Evolutionary conservation across 2,797 vertebrate species (phyloP), one percentile per base, ranked within the genome.

Genomic region (Myotis pilosus): DNA sequence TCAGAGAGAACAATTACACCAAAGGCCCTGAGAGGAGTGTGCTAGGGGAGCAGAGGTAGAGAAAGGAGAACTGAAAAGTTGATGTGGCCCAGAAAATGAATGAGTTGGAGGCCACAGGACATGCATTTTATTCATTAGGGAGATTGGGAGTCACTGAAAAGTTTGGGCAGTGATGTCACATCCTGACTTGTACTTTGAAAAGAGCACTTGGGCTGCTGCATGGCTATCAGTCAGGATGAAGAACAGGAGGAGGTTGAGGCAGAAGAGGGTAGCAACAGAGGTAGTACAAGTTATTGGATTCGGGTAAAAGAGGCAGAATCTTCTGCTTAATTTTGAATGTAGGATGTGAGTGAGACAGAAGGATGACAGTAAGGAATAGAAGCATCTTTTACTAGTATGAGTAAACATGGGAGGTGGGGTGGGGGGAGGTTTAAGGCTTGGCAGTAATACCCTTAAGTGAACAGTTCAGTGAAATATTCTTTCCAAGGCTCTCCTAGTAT

Each of bases 21-120:
- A 62, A 33, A 85, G 60, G 0, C 28, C 8, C 6, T 0, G 16
- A 49, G 33, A 38, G 19, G 13, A 30, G 3, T 11, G 6, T 19
- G 11, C 19, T 30, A 36, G 2, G 2, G 33, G 11, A 3, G 4
- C 1, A 6, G 23, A 9, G 28, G 22, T 28, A 12, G n/a, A 16
- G 11, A 33, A 38, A 16, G 20, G 33, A 55, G 8, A 16, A 23
- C 16, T 64, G 28, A 87, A 49, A 22, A 16, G 10, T 17, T 0
- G 1, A 8, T 12, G 19, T 49, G 30, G 25, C 10, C 30, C 25
- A 49, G 10, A 6, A 44, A 38, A 33, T 6, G 1, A 25, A 71
- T 38, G 8, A 13, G 9, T 51, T 22, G 23, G 13, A n/a, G 33
- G 17, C 23, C 20, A 41, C n/a, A 53, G 33, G 15, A 51, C 3